These are phyloP conservation scores for Pinctada fucata DNA, from an alignment of 2,888 invertebrate species.

Conservation along the genomic window DNA sequence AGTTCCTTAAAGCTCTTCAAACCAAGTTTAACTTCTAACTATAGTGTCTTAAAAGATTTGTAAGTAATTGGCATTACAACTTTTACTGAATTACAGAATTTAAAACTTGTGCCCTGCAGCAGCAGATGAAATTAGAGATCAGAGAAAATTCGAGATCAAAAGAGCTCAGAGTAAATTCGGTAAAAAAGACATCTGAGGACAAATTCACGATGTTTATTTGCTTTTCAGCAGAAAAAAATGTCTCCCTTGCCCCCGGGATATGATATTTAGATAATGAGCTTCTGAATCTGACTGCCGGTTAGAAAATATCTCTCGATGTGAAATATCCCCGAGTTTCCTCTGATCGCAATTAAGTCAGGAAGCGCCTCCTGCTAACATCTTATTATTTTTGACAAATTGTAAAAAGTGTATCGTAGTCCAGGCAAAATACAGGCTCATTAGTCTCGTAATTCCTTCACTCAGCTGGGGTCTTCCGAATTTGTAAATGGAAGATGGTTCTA, in stretches of 20 bases:
- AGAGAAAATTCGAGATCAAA: too few species aligned
- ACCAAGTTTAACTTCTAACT: too few species aligned
- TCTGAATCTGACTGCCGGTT: background rate
- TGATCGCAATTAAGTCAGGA: conserved; percentile 17
- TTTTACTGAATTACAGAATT: too few species aligned
- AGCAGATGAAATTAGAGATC: too few species aligned
- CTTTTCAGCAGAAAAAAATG: too few species aligned
- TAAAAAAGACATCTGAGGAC: too few species aligned
- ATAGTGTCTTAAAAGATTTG: too few species aligned
- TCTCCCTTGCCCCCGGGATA: background rate
- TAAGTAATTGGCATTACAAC: too few species aligned
- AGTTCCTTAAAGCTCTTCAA: too few species aligned
- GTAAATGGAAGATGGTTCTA: background rate
- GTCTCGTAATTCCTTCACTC: background rate
- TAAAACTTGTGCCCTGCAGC: too few species aligned
- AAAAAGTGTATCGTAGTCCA: background rate
- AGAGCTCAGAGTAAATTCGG: too few species aligned
- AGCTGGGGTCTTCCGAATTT: background rate
- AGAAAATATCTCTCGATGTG: background rate
- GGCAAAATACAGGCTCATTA: background rate
- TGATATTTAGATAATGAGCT: background rate
- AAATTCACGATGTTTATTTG: too few species aligned
- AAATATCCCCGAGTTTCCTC: conserved; percentile 16
- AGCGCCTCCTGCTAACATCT: conserved; percentile 17
- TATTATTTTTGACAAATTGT: conserved; percentile 12